Percentiles rank a stretch among this genome's conserved stretches.
phyloP scores from a whole-genome alignment of 2,797 vertebrate genomes.

The Urophycis tenuis region DNA sequence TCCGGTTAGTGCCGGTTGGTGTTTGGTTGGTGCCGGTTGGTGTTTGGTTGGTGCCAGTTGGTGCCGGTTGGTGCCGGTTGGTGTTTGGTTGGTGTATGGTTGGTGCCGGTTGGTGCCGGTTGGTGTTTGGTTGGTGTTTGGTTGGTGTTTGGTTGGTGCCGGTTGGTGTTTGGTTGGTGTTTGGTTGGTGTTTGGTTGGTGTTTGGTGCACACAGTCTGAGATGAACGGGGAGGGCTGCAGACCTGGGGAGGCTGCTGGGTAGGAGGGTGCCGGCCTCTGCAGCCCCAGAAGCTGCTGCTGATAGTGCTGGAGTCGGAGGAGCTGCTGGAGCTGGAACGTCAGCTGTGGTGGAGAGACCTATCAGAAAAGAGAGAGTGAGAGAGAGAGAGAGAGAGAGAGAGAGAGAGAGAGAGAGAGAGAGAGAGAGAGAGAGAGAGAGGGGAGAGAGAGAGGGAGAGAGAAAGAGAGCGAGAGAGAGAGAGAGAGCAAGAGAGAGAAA shows the following conservation, averaged over 20 bases:
- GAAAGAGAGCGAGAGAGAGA: background rate
- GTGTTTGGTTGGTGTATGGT: no score
- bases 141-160: no score
- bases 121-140: no score
- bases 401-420: conserved; percentile 8
- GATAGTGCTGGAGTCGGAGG: conserved; percentile 85
- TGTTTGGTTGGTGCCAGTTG: no score
- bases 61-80: no score
- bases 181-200: background rate
- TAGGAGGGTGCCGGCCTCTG: conserved; percentile 77
- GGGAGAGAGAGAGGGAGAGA: background rate
- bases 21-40: no score
- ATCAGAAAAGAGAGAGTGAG: background rate
- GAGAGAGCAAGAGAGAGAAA: background rate
- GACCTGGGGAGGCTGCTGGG: conserved; percentile 77
- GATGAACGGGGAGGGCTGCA: conserved; percentile 67
- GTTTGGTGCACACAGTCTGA: background rate
- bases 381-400: conserved; percentile 7
- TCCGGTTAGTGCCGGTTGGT: no score
- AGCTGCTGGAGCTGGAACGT: conserved; percentile 92
- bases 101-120: no score
- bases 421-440: conserved; percentile 5
- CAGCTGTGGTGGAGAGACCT: conserved; percentile 74
- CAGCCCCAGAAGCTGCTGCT: conserved; percentile 84
- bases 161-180: no score